Conservation (phyloP, 2,797 vertebrate species). For the Nannoperca obscura region DNA sequence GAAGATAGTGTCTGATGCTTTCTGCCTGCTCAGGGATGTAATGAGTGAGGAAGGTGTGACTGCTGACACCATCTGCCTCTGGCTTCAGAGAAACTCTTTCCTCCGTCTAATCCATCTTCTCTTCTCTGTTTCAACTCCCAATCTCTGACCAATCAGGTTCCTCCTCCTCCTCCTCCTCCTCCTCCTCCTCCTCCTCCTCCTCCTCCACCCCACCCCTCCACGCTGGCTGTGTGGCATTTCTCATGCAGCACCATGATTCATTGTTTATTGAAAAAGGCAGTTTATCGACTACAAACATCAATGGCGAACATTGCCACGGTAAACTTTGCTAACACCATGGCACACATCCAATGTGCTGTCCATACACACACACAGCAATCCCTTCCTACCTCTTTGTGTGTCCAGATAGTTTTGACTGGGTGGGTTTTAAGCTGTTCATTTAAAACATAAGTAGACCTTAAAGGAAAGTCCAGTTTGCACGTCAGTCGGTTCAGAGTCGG, state of each 20-base stretch:
- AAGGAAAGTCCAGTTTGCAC: too few species aligned
- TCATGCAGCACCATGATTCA: constrained; percentile 26
- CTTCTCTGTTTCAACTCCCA: not conserved
- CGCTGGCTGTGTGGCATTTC: not conserved
- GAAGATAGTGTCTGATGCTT: constrained; percentile 5
- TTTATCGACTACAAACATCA: constrained; percentile 20
- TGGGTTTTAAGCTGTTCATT: too few species aligned
- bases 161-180: not conserved
- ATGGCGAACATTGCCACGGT: not conserved
- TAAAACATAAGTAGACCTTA: too few species aligned
- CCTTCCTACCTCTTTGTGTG: too few species aligned
- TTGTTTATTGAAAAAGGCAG: constrained; percentile 53
- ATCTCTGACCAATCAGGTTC: constrained; percentile 24
- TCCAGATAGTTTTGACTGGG: too few species aligned
- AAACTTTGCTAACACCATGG: constrained; percentile 30
- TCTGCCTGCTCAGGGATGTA: constrained; percentile 8
- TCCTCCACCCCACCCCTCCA: not conserved
- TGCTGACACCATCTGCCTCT: constrained; percentile 38
- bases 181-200: not conserved
- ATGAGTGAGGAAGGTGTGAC: constrained; percentile 19
- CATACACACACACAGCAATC: too few species aligned
- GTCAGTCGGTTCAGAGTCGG: too few species aligned
- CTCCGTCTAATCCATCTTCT: constrained; percentile 6
- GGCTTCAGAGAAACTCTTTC: constrained; percentile 13
- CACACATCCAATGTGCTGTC: constrained; percentile 12